Evolutionary conservation across 2,113 vertebrate species (phyloP), one percentile per base, ranked within the genome.

Genomic region (Prochilodus magdalenae): DNA sequence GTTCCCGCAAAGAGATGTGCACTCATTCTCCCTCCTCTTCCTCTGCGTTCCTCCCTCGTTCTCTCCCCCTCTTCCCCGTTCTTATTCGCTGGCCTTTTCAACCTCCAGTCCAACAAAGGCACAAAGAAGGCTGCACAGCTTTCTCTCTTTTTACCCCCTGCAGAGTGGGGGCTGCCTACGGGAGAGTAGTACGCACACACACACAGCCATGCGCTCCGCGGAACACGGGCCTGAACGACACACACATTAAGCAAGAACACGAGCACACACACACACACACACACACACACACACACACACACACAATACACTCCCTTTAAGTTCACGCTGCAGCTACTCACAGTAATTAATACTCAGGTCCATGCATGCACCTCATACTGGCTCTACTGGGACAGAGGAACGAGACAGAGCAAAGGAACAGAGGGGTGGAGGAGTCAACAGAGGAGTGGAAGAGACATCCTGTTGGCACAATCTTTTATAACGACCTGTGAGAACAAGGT

Each of bases 31-130:
- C 74, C 15, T 62, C 30, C 40, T 67, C 53, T 51, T 47, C 27
- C 51, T 49, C 36, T 8, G 4, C 73, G 24, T 51, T 63, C 20
- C 75, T 49, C 44, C 70, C 62, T 76, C 75, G 13, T 33, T 55
- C 74, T 57, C 74, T 20, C 27, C 40, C 73, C 63, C 82, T 15
- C 65, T 67, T 74, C 85, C 76, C 65, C 57, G 69, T 80, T 89
- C 85, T 90, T 87, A 86, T 90, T 89, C 88, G 84, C 88, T 86
- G 85, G 84, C 90, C 91, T 90, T 92, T 93, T 92, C 91, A 94
- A 87, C 85, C 88, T 92, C 81, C 59, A 76, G 59, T 84, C 27
- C 72, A 91, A 91, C 91, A 93, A 94, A 87, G 89, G 86, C 84
- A 93, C 92, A 94, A 94, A 92, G 77, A 55, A 84, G 86, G 85